Base-by-base conservation (phyloP, 2,797 vertebrate species). In the Enteromius treurensis region DNA sequence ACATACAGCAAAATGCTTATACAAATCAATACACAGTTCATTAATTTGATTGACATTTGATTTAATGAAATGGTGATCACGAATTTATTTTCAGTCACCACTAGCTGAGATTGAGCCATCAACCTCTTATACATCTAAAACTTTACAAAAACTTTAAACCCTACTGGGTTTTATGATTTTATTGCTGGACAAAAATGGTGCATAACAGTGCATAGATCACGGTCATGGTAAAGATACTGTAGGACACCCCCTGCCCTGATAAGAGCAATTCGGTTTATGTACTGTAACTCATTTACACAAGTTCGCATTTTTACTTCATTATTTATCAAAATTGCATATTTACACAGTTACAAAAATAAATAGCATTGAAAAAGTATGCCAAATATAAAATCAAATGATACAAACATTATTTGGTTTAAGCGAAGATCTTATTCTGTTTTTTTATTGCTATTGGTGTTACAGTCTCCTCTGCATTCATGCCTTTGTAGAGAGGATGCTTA, bases 381-480 rank as follows among this genome's bases (percentile, higher is more conserved):
- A 76, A 70, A 62, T 67, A 51, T 32, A 10, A 7, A 29, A 73
- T 77, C 60, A 14, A 23, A 32, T 49, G 21, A 34, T 26, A 58
- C 15, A 13, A 49, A 32, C 58, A 83, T 65, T 34, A 17, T 71
- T 76, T 6, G 21, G 3, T 79, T 79, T 79, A 82, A 21, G 4
- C 4, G 75, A 92, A 92, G 5, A 93, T 84, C 23, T 82, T 92
- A 65, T 90, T 94, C 83, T 93, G 90, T 45, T 88, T 93, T 15
- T 69, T 9, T 4, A 90, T 89, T 8, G 90, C 89, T 55, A 67
- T 89, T 0, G 90, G 91, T 23, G 91, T 89, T 87, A 90, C 70
- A 37, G 53, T 13, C 2, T 89, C 88, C 6, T 74, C 81, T 19
- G 82, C 60, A 71, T 26, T 15, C 21, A 34, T 45, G 3, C 87